Conservation (phyloP, 2,797 vertebrate genomes). For the Carcharodon carcharias region DNA sequence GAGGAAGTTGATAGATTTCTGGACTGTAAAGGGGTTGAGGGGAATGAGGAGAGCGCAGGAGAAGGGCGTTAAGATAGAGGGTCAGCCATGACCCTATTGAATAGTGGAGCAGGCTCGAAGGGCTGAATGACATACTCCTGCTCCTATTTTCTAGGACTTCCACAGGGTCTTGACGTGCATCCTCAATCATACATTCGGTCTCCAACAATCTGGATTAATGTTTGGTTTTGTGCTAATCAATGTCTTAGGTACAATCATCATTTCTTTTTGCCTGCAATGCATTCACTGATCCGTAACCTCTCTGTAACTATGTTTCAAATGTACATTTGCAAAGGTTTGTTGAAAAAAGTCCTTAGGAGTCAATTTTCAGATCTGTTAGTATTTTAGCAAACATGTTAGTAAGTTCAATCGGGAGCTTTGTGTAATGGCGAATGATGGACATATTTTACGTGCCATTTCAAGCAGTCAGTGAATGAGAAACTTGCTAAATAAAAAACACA, state of each 20-base stretch:
- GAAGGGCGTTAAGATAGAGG: no score
- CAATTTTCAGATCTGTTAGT: neutral
- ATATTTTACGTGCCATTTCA: neutral
- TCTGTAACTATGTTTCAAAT: neutral
- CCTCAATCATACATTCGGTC: no score
- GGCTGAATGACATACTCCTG: no score
- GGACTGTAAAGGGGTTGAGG: no score
- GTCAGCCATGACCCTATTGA: no score
- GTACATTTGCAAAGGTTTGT: neutral
- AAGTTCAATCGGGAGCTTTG: neutral
- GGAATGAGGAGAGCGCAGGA: no score
- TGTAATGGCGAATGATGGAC: neutral
- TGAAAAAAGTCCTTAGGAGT: neutral
- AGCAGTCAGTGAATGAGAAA: neutral
- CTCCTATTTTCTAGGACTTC: no score
- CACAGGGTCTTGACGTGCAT: no score
- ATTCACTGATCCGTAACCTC: neutral
- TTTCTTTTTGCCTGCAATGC: neutral
- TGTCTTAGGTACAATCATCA: no score
- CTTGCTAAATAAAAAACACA: neutral
- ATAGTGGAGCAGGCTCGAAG: no score
- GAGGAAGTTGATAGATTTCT: no score
- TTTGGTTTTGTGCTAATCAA: neutral
- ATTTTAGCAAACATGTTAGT: neutral
- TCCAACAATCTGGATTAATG: no score